Conservation (phyloP, 2,797 vertebrate species). For the Tenualosa ilisha region DNA sequence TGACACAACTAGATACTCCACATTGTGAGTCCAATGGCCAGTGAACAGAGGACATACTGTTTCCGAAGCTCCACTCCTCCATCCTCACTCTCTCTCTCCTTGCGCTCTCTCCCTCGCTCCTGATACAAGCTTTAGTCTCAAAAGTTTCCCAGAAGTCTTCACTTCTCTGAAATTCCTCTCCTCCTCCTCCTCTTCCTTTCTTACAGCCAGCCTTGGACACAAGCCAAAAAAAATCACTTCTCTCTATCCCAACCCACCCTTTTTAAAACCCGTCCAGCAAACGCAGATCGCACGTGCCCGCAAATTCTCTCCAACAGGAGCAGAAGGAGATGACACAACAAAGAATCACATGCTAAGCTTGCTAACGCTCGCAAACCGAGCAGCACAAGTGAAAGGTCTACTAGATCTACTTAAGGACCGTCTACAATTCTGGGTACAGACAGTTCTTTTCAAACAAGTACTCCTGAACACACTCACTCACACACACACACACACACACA, state of each 20-base stretch:
- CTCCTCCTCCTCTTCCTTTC: constrained; percentile 39
- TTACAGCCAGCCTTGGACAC: constrained; percentile 44
- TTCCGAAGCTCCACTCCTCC: not conserved
- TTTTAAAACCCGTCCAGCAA: constrained; percentile 16
- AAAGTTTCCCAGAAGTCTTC: constrained; percentile 32
- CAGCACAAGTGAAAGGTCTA: not conserved
- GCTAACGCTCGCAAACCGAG: not conserved
- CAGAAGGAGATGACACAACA: not conserved
- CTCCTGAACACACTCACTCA: not conserved
- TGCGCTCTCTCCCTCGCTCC: not conserved
- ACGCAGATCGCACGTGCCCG: not conserved
- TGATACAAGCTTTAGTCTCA: constrained; percentile 14
- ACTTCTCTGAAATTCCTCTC: constrained; percentile 43
- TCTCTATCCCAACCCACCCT: constrained; percentile 47
- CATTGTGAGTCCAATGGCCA: not conserved
- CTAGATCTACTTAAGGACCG: not conserved
- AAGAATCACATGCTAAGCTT: not conserved
- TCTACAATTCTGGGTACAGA: not conserved
- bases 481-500: constrained; percentile 49
- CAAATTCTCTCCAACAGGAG: not conserved
- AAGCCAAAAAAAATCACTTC: constrained; percentile 53
- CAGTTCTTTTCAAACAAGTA: constrained; percentile 31
- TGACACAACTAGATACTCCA: constrained; percentile 1
- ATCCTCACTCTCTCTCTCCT: not conserved
- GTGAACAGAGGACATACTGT: constrained; percentile 6